phyloP scores from a whole-genome alignment of 2,888 invertebrate species.

The Heliconius sara region DNA sequence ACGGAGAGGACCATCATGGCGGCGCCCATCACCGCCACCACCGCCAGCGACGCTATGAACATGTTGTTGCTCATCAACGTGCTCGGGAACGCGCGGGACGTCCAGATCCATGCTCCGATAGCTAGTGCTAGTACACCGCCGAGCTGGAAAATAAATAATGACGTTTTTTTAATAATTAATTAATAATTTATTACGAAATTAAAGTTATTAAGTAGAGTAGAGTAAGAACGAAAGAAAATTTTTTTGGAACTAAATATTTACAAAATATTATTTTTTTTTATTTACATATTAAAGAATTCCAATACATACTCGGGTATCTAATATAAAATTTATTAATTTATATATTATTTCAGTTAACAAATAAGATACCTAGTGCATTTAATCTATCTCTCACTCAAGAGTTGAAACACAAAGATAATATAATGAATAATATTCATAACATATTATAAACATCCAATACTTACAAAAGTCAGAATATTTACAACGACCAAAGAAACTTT shows the following conservation, averaged over 20 bases:
- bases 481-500: slow-evolving; percentile 93
- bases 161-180: background rate
- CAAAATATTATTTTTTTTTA: too few relatives aligned
- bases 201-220: too few relatives aligned
- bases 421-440: background rate
- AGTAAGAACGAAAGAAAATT: too few relatives aligned
- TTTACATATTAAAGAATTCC: too few relatives aligned
- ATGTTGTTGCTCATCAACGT: slow-evolving; percentile 94
- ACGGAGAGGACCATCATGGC: slow-evolving; percentile 92
- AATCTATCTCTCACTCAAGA: background rate
- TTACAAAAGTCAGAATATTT: slow-evolving; percentile 94
- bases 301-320: too few relatives aligned
- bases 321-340: background rate
- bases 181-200: too few relatives aligned
- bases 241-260: too few relatives aligned
- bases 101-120: slow-evolving; percentile 93
- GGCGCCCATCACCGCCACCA: slow-evolving; percentile 92
- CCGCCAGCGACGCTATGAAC: slow-evolving; percentile 93
- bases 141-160: slow-evolving; percentile 80
- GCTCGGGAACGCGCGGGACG: slow-evolving; percentile 92
- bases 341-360: background rate
- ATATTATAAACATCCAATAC: slow-evolving; percentile 64
- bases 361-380: background rate
- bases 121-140: slow-evolving; percentile 90
- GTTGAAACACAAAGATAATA: background rate